Evolutionary conservation across 2,888 invertebrate species (phyloP), one percentile per base, ranked within the genome.

Genomic region (Uloborus plumipes): DNA sequence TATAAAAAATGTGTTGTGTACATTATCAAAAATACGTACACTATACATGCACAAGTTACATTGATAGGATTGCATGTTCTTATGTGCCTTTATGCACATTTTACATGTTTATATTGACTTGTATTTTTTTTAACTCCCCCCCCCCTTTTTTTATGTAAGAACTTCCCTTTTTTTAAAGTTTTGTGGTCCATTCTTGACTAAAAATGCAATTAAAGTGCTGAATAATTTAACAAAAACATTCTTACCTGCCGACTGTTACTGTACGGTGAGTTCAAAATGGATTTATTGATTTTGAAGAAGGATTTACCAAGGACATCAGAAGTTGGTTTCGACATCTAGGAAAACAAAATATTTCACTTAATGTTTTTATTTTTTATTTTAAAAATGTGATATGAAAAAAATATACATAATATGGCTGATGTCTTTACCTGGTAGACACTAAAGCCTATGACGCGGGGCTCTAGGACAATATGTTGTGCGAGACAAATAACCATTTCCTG

Each of bases 361-460:
- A 51, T 0, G 13, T 20, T 20, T 20, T 4, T 22, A 1, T 67
- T 15, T 15, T 50, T 7, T 2, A 26, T 50, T 14, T 51, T 13
- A 0, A 16, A 69, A 15, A 59, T 1, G 1, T 15, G 0, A 18
- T 55, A 9, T 18, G n/a, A n/a, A 39, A 39, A 39, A 39, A 1
- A 9, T 0, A 39, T 39, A 39, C 9, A 39, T 39, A 26, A 3
- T 26, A 26, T 26, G 26, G 4, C 15, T 16, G 16, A 22, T 59
- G 22, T 16, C n/a, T n/a, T 16, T 70, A 82, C 85, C 76, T 85
- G 92, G 88, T 96, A 96, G 71, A 95, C 93, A 73, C 95, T 95
- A 88, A 96, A 97, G 49, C 97, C 97, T 85, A 97, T 94, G 83
- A 96, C 95, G 91, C 96, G 95, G 15, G 96, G 96, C 89, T 96